These are phyloP conservation scores for Crotophaga sulcirostris DNA, from an alignment of 2,113 vertebrate genomes.

Conservation along the genomic window DNA sequence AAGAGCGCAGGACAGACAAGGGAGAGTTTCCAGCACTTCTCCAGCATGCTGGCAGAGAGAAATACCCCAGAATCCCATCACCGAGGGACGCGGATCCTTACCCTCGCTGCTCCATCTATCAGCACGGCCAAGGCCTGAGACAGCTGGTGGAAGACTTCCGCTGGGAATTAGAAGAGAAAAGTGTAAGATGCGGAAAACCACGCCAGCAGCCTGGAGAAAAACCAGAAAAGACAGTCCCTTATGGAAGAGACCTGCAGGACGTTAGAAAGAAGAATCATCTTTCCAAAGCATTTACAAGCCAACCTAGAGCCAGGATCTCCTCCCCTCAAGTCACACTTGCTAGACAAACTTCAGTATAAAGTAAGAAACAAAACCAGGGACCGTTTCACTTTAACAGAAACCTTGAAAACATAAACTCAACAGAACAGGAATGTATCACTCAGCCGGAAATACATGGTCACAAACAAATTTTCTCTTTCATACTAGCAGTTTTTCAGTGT, in stretches of 20 bases:
- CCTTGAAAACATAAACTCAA: background rate
- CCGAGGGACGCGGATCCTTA: conserved; percentile 60
- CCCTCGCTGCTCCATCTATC: conserved; percentile 90
- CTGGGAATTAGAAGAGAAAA: conserved; percentile 67
- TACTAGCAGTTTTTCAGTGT: background rate
- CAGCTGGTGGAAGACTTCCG: conserved; percentile 94
- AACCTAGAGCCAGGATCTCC: background rate
- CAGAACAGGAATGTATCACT: background rate
- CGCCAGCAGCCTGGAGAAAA: background rate
- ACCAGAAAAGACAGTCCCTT: background rate
- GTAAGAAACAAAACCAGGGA: background rate
- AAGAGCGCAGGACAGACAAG: background rate
- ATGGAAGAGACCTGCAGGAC: background rate
- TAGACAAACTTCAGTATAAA: background rate
- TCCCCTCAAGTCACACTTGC: background rate
- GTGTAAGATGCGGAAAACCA: background rate
- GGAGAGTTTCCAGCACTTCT: fast-evolving
- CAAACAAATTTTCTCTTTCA: background rate
- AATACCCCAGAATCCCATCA: background rate
- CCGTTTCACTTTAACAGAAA: background rate
- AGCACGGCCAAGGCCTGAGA: conserved; percentile 94
- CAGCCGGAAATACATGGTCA: fast-evolving
- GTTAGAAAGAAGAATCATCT: background rate
- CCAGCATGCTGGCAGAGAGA: background rate
- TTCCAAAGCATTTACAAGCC: background rate